A percentile compares a stretch with the other conserved stretches of the same genome.
These are phyloP conservation scores for Crypturellus tataupa DNA, from an alignment of 2,797 vertebrate genomes.

Conservation along the genomic window DNA sequence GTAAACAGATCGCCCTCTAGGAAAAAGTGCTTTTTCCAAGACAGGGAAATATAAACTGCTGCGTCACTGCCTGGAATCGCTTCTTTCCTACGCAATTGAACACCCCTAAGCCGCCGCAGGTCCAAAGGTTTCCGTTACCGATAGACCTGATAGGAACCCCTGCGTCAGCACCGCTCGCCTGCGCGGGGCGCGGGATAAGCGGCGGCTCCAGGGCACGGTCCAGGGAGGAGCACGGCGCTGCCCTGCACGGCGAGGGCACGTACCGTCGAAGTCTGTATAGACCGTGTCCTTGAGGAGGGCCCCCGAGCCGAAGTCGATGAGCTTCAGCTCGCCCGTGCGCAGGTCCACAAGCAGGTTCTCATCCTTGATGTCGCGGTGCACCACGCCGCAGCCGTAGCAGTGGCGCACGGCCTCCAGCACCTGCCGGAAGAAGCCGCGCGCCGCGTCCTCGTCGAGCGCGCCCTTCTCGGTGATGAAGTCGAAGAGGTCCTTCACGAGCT, in stretches of 20 bases:
- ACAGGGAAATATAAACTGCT: constrained; percentile 83
- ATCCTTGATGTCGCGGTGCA: constrained; percentile 97
- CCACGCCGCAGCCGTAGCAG: constrained; percentile 94
- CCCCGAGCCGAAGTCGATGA: constrained; percentile 98
- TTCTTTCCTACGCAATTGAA: constrained; percentile 67
- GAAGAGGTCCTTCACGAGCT: constrained; percentile 95
- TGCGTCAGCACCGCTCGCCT: neutral
- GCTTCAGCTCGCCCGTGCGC: constrained; percentile 93
- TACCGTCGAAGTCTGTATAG: constrained; percentile 98
- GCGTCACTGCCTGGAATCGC: constrained; percentile 85
- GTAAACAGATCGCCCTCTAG: constrained; percentile 79
- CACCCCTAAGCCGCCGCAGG: constrained; percentile 22
- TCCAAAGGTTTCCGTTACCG: constrained; percentile 53
- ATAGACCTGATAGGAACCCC: constrained; percentile 9
- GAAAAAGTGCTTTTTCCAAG: constrained; percentile 73
- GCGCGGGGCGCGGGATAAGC: neutral
- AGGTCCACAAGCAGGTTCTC: constrained; percentile 97
- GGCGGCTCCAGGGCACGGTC: rapidly evolving
- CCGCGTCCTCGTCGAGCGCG: constrained; percentile 92
- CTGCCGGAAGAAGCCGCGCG: constrained; percentile 93
- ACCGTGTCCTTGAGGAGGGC: constrained; percentile 98
- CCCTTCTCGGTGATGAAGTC: constrained; percentile 99
- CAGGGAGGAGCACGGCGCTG: neutral
- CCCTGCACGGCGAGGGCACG: neutral
- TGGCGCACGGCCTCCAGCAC: constrained; percentile 94